Conservation (phyloP, 2,888 invertebrate species). For the Galerucella nymphaeae region DNA sequence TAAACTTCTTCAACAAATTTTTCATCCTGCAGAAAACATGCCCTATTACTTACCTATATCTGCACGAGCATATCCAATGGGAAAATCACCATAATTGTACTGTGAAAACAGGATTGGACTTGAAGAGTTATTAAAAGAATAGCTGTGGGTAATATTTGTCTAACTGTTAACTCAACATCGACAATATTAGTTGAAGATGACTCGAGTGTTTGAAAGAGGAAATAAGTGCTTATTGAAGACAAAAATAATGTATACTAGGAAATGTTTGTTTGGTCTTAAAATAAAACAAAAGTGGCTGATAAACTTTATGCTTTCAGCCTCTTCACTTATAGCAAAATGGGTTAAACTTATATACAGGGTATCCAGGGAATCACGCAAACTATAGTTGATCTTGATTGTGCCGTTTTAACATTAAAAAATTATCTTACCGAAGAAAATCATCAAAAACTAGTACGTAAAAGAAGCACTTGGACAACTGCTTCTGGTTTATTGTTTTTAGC, state of each 20-base stretch:
- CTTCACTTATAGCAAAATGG: too few species aligned
- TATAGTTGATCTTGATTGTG: too few species aligned
- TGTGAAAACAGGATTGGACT: slow-evolving; percentile 19
- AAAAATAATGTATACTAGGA: neutral
- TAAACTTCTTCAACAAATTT: slow-evolving; percentile 27
- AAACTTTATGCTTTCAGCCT: neutral
- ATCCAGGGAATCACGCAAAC: too few species aligned
- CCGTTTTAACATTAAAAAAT: too few species aligned
- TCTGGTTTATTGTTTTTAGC: too few species aligned
- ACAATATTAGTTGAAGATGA: slow-evolving; percentile 2
- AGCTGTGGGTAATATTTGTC: neutral
- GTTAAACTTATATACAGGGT: too few species aligned
- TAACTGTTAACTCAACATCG: neutral
- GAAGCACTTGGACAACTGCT: too few species aligned
- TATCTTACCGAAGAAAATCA: too few species aligned
- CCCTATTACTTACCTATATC: slow-evolving; percentile 39
- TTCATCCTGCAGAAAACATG: slow-evolving; percentile 31
- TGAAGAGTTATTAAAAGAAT: neutral
- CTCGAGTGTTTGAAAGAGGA: slow-evolving; percentile 1
- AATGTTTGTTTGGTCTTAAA: neutral
- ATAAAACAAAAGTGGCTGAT: neutral
- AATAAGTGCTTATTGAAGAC: neutral
- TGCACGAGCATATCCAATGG: slow-evolving; percentile 32
- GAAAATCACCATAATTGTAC: slow-evolving; percentile 32
- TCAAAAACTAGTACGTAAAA: too few species aligned